Conservation (phyloP, 2,888 invertebrate species). For the Drosophila merina region DNA sequence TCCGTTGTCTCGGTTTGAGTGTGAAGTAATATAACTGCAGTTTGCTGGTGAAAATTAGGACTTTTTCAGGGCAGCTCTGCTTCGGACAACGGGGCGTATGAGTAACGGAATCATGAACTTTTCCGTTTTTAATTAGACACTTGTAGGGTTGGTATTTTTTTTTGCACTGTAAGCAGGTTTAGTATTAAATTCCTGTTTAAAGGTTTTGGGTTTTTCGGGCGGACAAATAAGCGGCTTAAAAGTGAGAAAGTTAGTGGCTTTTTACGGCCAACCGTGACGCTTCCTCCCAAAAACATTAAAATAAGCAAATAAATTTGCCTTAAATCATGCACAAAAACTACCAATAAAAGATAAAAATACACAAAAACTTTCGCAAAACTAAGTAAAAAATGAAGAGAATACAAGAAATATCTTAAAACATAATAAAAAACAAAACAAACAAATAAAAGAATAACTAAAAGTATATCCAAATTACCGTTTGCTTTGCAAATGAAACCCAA, state of each 20-base stretch:
- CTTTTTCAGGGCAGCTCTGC: slow-evolving; percentile 54
- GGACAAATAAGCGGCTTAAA: neutral
- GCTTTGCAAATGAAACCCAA: slow-evolving; percentile 83
- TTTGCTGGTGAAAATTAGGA: slow-evolving; percentile 57
- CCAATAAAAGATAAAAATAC: neutral
- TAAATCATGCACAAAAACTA: slow-evolving; percentile 18
- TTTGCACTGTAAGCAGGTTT: slow-evolving; percentile 45
- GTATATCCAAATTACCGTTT: slow-evolving; percentile 80
- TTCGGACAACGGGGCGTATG: slow-evolving; percentile 54
- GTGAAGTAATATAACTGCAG: slow-evolving; percentile 67
- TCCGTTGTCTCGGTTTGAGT: slow-evolving; percentile 7
- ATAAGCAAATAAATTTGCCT: neutral
- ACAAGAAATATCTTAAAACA: slow-evolving; percentile 18
- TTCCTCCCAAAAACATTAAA: neutral
- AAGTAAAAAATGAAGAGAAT: slow-evolving; percentile 30
- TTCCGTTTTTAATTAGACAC: slow-evolving; percentile 52
- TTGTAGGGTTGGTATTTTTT: slow-evolving; percentile 52
- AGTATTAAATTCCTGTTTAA: slow-evolving; percentile 5
- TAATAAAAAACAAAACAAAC: slow-evolving; percentile 18
- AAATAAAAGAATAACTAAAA: slow-evolving; percentile 27
- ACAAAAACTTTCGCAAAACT: no score
- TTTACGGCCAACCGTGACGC: neutral
- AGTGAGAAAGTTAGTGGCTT: neutral
- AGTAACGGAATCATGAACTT: slow-evolving; percentile 32
- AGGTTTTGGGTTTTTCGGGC: neutral